Base-by-base conservation (phyloP, 2,888 invertebrate species). In the Fabriciana adippe region DNA sequence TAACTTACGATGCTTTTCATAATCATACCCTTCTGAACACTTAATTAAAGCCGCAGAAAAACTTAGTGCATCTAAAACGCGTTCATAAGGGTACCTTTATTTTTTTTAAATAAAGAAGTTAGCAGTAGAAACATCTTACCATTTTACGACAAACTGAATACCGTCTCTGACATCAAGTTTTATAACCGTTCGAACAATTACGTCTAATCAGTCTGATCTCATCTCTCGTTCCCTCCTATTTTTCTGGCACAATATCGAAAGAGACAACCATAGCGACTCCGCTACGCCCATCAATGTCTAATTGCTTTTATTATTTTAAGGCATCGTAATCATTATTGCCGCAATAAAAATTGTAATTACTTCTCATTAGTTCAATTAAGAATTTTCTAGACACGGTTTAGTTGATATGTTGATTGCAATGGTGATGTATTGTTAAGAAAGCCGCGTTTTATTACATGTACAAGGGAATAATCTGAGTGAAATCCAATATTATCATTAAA, bases 241-340 rank as follows among this genome's bases (percentile, higher is more conserved):
- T 73, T 74, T 75, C 69, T 71, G 67, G 71, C 41, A 72, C 67
- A 69, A 64, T 87, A 74, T 76, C 51, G 83, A 91, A 74, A 78
- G 88, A 85, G 89, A 91, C 81, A 75, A 76, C 77, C 57, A 76
- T 77, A 84, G 72, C 76, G 77, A 80, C 83, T 85, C 84, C 79
- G 87, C 87, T 90, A 86, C 90, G 86, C 85, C 87, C 88, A 87
- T 90, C 88, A 90, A 89, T 88, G 88, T 89, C 90, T 92, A 92
- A 92, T 92, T 92, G 92, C 92, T 92, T 92, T 92, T 92, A 92
- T 92, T 92, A 92, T 92, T 92, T 92, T 92, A 92, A 92, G 90
- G 87, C 92, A 92, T 92, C 92, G 92, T 92, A 92, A 92, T 92
- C 89, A 92, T 92, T 92, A 92, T 87, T 87, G 87, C 90, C 81